Conservation (phyloP, 2,797 vertebrate genomes). For the Betta splendens region DNA sequence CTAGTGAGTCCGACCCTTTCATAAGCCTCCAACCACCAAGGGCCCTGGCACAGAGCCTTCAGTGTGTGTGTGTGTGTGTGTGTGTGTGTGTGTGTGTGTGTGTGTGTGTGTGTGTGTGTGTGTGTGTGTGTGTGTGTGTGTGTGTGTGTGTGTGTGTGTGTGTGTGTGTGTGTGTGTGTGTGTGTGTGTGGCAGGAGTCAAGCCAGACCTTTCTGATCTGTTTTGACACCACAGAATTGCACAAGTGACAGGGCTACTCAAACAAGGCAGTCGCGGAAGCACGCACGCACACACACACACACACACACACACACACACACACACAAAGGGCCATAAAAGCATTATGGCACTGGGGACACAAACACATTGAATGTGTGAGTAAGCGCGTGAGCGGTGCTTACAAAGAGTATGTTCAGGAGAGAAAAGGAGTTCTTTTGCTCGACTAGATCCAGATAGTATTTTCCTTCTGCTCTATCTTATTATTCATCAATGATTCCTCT, state of each 20-base stretch:
- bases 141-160: slow-evolving; percentile 16
- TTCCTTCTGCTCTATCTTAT: slow-evolving; percentile 73
- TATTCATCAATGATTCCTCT: slow-evolving; percentile 73
- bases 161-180: slow-evolving; percentile 48
- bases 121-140: slow-evolving; percentile 24
- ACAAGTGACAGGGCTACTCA: slow-evolving; percentile 82
- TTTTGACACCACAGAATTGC: slow-evolving; percentile 83
- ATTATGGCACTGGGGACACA: slow-evolving; percentile 69
- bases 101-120: slow-evolving; percentile 19
- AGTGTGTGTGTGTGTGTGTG: slow-evolving; percentile 43
- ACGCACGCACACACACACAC: slow-evolving; percentile 38
- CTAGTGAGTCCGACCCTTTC: slow-evolving; percentile 77
- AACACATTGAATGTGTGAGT: slow-evolving; percentile 75
- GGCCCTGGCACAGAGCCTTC: slow-evolving; percentile 76
- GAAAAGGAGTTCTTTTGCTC: slow-evolving; percentile 69
- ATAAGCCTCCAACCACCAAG: slow-evolving; percentile 81
- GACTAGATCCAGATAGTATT: slow-evolving; percentile 73
- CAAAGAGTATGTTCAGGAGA: slow-evolving; percentile 69
- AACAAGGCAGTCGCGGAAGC: slow-evolving; percentile 71
- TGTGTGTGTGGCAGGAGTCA: slow-evolving; percentile 76
- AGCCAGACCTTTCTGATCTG: slow-evolving; percentile 81
- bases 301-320: slow-evolving; percentile 31
- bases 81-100: slow-evolving; percentile 22
- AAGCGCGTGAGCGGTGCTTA: slow-evolving; percentile 67
- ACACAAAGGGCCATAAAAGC: slow-evolving; percentile 62